These are phyloP conservation scores for Clunio marinus DNA, from an alignment of 2,888 invertebrate genomes.

Conservation along the genomic window DNA sequence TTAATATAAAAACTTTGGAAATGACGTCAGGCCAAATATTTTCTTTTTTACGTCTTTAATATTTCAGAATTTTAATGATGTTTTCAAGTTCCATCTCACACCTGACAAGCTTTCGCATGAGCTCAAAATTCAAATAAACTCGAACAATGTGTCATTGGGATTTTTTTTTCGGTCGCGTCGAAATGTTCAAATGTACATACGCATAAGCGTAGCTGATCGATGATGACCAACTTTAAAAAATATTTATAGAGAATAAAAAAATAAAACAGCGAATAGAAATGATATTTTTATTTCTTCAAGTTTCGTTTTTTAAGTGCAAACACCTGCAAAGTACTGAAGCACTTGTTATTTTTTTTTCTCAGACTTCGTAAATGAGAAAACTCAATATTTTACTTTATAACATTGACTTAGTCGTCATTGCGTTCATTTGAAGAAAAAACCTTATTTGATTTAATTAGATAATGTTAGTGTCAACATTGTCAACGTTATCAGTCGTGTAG, in stretches of 20 bases:
- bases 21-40: neutral
- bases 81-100: neutral
- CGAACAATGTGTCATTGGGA: neutral
- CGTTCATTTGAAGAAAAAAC: neutral
- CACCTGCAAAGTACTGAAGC: constrained; percentile 38
- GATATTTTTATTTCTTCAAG: constrained; percentile 30
- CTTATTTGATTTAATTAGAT: constrained; percentile 35
- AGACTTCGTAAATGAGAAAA: neutral
- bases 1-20: neutral
- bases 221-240: constrained; percentile 3
- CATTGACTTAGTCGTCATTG: neutral
- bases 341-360: constrained; percentile 20
- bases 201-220: neutral
- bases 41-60: neutral
- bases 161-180: neutral
- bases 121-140: neutral
- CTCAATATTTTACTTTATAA: too few relatives aligned
- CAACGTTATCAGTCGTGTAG: neutral
- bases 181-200: neutral
- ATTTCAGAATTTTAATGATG: neutral
- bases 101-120: neutral
- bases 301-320: constrained; percentile 35
- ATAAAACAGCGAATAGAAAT: constrained; percentile 26
- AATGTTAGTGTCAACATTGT: constrained; percentile 31
- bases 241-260: too few relatives aligned